Evolutionary conservation across 1,140 invertebrate genomes (phyloP), one percentile per base, ranked within the genome.

Genomic region (Lordiphosa clarofinis): DNA sequence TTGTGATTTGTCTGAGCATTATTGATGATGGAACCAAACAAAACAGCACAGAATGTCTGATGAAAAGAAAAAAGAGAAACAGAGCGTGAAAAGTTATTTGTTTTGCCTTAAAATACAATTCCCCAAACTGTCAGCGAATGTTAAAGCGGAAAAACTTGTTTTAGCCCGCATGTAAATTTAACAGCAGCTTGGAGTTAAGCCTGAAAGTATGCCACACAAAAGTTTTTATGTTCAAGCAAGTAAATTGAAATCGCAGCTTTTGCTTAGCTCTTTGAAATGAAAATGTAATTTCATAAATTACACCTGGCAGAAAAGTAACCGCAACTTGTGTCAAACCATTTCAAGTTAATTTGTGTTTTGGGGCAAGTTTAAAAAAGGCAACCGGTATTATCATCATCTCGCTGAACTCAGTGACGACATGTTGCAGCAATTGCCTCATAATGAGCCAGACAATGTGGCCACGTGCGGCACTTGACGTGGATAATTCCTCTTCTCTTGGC

Each of bases 161-260:
- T 73, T 4, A 73, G 56, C 54, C 38, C 10, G 36, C 35, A 49
- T 75, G 79, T 78, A 73, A 79, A 79, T 78, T 74, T 79, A 78
- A 79, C 74, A 74, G 21, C 21, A 74, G 70, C 75, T 59, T 42
- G 38, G 71, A 50, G 15, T 21, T 37, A 9, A 56, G 38, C 71
- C 64, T 13, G 11, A 69, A 56, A 52, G 59, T 55, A 59, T 62
- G 63, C 64, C 35, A 59, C 66, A 44, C 40, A 35, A 64, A 73
- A 52, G 52, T 74, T 74, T 82, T 82, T 58, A 82, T 53, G 76
- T 59, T 75, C 66, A 44, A 50, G 56, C 35, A 47, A 82, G 57
- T 81, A 81, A 81, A 81, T 82, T 82, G 76, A 75, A 81, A 75
- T 81, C 76, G 73, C 58, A n/a, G n/a, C n/a, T n/a, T n/a, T n/a